Percentiles rank a stretch among this genome's conserved stretches.
These are phyloP conservation scores for Rhinella marina DNA, from an alignment of 2,797 vertebrate species.

Conservation along the genomic window DNA sequence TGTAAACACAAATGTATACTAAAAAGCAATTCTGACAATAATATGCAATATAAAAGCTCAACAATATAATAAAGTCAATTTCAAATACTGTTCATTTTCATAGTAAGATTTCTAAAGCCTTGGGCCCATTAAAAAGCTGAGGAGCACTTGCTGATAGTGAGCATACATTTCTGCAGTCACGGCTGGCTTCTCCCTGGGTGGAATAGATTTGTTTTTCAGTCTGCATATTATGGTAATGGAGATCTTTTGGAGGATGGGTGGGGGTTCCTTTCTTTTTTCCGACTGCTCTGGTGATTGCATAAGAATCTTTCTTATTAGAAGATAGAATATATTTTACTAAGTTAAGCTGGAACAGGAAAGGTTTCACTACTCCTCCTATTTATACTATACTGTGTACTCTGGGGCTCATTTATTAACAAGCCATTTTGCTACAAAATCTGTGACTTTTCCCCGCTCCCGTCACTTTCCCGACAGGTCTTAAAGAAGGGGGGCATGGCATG, in stretches of 20 bases:
- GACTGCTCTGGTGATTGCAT: background rate
- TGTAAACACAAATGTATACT: background rate
- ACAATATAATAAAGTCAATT: background rate
- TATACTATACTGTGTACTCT: too few species aligned
- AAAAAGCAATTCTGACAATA: background rate
- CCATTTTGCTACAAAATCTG: too few species aligned
- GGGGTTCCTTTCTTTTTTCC: background rate
- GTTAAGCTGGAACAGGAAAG: too few species aligned
- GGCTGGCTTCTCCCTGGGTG: slow-evolving; percentile 20
- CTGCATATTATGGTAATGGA: slow-evolving; percentile 25
- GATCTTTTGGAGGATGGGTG: background rate
- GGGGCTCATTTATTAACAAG: too few species aligned
- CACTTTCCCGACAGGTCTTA: too few species aligned
- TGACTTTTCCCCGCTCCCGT: too few species aligned
- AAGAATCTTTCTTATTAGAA: background rate
- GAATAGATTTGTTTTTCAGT: slow-evolving; percentile 40
- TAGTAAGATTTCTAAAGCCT: background rate
- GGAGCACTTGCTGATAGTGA: background rate
- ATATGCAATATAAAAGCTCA: background rate
- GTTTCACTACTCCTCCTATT: too few species aligned
- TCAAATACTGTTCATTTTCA: slow-evolving; percentile 3
- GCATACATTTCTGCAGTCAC: slow-evolving; percentile 24
- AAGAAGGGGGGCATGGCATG: too few species aligned
- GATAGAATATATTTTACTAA: too few species aligned
- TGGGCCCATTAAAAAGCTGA: slow-evolving; percentile 5